Evolutionary conservation across 2,888 invertebrate genomes (phyloP), one percentile per base, ranked within the genome.

Genomic region (Boloria euphrosyne): DNA sequence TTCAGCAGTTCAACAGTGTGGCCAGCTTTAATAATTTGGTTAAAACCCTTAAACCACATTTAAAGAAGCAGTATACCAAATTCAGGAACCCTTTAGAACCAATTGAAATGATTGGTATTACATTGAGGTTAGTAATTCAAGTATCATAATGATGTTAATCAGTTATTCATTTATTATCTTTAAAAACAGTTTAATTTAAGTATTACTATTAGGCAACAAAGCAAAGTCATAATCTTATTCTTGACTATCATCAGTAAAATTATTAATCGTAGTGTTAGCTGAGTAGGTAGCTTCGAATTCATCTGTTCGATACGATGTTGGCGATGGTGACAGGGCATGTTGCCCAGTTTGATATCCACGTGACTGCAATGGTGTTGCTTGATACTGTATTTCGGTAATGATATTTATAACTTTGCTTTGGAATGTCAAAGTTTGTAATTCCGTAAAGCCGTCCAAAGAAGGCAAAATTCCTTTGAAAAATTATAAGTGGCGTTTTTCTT

Each of bases 401-500:
- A 70, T 65, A 54, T 67, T 53, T 62, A 68, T 67, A 64, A 68
- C 66, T 70, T 65, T 63, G 61, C 63, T 66, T 64, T 67, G 64
- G 65, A 71, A 76, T 52, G 65, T 71, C 66, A 73, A 65, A 68
- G 69, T 74, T 65, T 74, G 73, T 68, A 73, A 66, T 72, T 74
- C 71, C 65, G 73, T 74, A 73, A 75, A 74, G 67, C 52, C 18
- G 55, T 75, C 65, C 61, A 73, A 70, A 72, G 73, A 73, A 65
- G 75, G 74, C 74, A 74, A 70, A 73, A 75, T 74, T 68, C 72
- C 75, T 72, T 73, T 75, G 52, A 74, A 73, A 76, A 74, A 75
- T 65, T 73, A 73, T 65, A 74, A 72, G 68, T 74, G 74, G 70
- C 74, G 70, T 61, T 74, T 75, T 73, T 75, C 73, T 70, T 65